Percentiles rank a stretch among this genome's conserved stretches.
Evolutionary conservation across 1,140 invertebrate genomes (phyloP).

Genomic region (Orussus abietinus): DNA sequence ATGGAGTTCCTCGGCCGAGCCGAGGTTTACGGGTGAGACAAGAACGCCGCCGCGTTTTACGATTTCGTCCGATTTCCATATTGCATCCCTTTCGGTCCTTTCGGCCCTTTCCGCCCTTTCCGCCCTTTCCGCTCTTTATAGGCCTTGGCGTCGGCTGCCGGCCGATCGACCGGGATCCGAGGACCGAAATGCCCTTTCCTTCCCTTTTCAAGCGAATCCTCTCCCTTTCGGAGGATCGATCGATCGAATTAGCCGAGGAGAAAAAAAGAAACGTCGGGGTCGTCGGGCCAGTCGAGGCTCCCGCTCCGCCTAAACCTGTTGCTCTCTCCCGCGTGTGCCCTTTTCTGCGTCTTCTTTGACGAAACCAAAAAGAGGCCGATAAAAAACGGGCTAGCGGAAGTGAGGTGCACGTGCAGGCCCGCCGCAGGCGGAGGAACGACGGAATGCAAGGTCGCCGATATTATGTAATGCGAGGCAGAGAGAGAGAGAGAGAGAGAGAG

Average conservation of each 20-base stretch:
- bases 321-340: constrained; percentile 15
- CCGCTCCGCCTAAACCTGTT: constrained; percentile 25
- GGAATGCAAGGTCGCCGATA: constrained; percentile 29
- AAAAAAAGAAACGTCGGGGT: no score
- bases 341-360: constrained; percentile 9
- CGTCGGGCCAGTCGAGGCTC: no score
- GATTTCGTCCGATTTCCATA: constrained; percentile 43
- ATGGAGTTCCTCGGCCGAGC: constrained; percentile 31
- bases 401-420: constrained; percentile 9
- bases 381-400: background rate
- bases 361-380: constrained; percentile 18
- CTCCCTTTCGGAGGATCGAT: no score
- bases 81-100: constrained; percentile 27
- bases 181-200: no score
- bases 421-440: constrained; percentile 20
- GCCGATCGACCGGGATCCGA: no score
- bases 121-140: no score
- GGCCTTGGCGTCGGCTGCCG: no score
- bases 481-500: constrained; percentile 9
- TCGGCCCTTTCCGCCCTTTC: no score
- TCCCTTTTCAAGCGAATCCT: no score
- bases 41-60: constrained; percentile 35
- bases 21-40: constrained; percentile 31
- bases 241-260: no score
- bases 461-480: constrained; percentile 21